phyloP scores from a whole-genome alignment of 1,140 invertebrate species.

The Artemia franciscana region DNA sequence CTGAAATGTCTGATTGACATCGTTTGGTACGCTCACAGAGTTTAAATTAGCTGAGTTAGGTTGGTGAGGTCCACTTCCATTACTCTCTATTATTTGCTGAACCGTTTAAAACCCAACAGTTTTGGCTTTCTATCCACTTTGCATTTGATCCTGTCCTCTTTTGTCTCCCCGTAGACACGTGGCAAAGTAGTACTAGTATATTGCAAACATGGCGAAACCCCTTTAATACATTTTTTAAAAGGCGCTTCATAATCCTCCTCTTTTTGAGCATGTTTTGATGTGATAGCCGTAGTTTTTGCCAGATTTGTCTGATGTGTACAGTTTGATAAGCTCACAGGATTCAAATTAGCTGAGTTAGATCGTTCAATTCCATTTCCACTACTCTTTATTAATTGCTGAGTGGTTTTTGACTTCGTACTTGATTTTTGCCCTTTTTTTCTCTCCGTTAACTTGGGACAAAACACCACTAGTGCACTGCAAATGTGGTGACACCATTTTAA shows the following conservation, averaged over 20 bases:
- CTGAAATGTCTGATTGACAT: too few relatives aligned
- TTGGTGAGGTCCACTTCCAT: too few relatives aligned
- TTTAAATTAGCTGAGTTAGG: too few relatives aligned
- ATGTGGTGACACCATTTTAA: too few relatives aligned
- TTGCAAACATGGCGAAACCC: constrained; percentile 9
- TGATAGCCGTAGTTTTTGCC: constrained; percentile 14
- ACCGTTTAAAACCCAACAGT: constrained; percentile 42
- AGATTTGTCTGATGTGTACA: background rate
- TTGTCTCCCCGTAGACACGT: background rate
- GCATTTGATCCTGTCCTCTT: background rate
- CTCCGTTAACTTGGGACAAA: too few relatives aligned
- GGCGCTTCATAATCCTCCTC: constrained; percentile 3
- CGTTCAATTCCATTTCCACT: constrained; percentile 2
- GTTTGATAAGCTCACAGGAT: background rate
- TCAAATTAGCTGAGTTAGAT: constrained; percentile 1
- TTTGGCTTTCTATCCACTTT: constrained; percentile 2
- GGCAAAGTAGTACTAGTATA: background rate
- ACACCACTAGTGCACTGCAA: too few relatives aligned
- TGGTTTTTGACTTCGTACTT: too few relatives aligned
- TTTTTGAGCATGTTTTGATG: background rate
- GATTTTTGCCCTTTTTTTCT: too few relatives aligned
- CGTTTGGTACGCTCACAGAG: too few relatives aligned
- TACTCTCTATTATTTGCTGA: constrained; percentile 49
- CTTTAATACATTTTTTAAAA: background rate
- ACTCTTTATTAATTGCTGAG: too few relatives aligned